Evolutionary conservation across 2,113 vertebrate genomes (phyloP).

Genomic region (Arvicanthis niloticus): DNA sequence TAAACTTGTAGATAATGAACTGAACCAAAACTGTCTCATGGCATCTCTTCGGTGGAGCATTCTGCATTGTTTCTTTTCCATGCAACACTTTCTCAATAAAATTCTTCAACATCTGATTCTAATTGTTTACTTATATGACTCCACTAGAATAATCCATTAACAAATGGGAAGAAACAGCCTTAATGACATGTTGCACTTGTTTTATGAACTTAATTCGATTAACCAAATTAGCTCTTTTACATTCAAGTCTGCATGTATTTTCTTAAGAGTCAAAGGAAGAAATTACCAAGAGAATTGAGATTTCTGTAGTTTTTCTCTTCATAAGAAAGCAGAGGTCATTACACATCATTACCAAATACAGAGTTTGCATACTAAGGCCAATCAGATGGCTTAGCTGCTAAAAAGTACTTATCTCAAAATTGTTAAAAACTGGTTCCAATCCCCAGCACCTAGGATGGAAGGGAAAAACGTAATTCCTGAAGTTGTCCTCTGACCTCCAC

Average conservation of each 20-base stretch:
- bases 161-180: conserved; percentile 60
- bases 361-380: background rate
- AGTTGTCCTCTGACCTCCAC: background rate
- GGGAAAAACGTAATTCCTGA: no score
- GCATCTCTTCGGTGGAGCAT: background rate
- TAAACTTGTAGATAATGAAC: conserved; percentile 1
- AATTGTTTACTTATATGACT: conserved; percentile 54
- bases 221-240: conserved; percentile 67
- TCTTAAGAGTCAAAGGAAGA: conserved; percentile 51
- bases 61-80: background rate
- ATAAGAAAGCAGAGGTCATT: conserved; percentile 21
- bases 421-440: background rate
- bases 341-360: background rate
- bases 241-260: conserved; percentile 35
- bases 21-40: background rate
- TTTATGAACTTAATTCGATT: conserved; percentile 72
- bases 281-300: conserved; percentile 36
- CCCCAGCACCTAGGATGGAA: background rate
- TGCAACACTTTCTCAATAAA: conserved; percentile 31
- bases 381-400: background rate
- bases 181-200: conserved; percentile 57
- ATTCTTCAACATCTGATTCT: conserved; percentile 49
- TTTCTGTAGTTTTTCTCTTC: background rate
- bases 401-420: background rate
- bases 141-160: conserved; percentile 69